Evolutionary conservation across 2,888 invertebrate species (phyloP), one percentile per base, ranked within the genome.

Genomic region (Kryphioiulus occultus): DNA sequence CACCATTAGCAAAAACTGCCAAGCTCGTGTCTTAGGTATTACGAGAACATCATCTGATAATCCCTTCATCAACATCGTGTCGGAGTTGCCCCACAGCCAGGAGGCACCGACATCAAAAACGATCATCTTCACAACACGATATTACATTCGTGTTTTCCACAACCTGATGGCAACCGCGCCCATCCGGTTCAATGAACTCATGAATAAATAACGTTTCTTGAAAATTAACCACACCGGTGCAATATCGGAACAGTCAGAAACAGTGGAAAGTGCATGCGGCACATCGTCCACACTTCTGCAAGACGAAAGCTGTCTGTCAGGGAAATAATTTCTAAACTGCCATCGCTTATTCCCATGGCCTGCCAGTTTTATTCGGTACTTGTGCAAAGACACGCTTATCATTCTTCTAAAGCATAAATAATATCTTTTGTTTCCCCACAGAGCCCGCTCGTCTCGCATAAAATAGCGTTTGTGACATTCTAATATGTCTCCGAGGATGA

Each of bases 371-470:
- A 59, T 59, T 59, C 59, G 59, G 22, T 59, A 59, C 59, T 59
- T 22, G 59, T 0, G 22, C 59, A 59, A 59, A 59, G 59, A 22
- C 59, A 59, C 22, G n/a, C 59, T 59, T 59, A 59, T 59, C 59
- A 59, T 59, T 59, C 59, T 22, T 7, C 59, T 59, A 59, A 59
- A 59, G 59, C 59, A 59, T 22, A 59, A 59, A 59, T 59, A 59
- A 59, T 59, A 59, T 59, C 59, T 59, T 59, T 59, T 59, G 59
- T 59, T 59, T 59, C 22, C 59, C 59, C 59, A 59, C 59, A 12
- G 59, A 59, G 59, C 59, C 59, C 22, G 22, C 59, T 59, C 59
- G 59, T 59, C 59, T 59, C 59, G 59, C 59, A 59, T 59, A 59
- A 59, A 59, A 59, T 59, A 59, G 59, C 59, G 59, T 59, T 59